Base-by-base conservation (phyloP, 2,797 vertebrate species). In the Atherinosoma microstoma region DNA sequence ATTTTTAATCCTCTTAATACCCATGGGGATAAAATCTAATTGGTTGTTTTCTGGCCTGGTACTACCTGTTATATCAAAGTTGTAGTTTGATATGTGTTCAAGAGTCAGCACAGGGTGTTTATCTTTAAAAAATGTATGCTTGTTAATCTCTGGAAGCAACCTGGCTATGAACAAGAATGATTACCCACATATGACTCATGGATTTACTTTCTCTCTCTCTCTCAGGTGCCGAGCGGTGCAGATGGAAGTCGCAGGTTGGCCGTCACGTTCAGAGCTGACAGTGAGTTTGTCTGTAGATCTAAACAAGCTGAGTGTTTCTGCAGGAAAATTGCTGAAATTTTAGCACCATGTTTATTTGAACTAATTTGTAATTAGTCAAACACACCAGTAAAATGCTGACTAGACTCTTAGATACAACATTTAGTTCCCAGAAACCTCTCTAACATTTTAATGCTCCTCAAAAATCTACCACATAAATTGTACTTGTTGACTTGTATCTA, bases 231-330 rank as follows among this genome's bases (percentile, higher is more conserved):
- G 91, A 80, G 87, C 34, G 89, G 76, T 76, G 67, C 78, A 20
- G 94, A 95, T 6, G 93, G 91, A 62, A 75, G 87, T 42, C 91
- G 90, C 56, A 91, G 85, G 85, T 64, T 89, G 27, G 70, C 80
- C 18, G 81, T 94, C 78, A 92, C 89, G 63, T 91, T 94, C 81
- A 89, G 92, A 76, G 81, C 89, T 1, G 95, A 95, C 89, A 95
- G 95, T 95, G 88, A 95, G 94, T 84, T 70, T 36, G 1, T 64
- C 9, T 59, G 1, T 56, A 9, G 42, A 70, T 58, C 7, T 70
- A 9, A 6, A 53, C 7, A 0, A 67, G 63, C 18, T 51, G 53
- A 51, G 30, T 62, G 10, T 58, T 27, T 35, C 27, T 59, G 27
- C 13, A 27, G 13, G 9, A 10, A 12, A 30, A 18, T 18, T 8